A percentile compares a stretch with the other conserved stretches of the same genome.
Evolutionary conservation across 2,113 vertebrate species (phyloP).

Genomic region (Accipiter cooperii): DNA sequence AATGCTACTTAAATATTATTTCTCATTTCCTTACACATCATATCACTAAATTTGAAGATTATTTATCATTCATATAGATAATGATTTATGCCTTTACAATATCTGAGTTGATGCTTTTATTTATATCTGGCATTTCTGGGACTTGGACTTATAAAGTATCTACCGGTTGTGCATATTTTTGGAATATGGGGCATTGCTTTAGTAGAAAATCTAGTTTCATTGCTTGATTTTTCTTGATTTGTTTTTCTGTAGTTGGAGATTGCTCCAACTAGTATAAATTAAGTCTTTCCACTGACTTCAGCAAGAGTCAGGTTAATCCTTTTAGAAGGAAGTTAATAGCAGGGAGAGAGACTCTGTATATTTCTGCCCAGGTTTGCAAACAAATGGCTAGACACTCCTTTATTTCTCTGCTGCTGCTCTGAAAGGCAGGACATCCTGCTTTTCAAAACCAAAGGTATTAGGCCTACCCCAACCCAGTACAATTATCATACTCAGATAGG

Average conservation of each 20-base stretch:
- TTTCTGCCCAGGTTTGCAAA: conserved; percentile 10
- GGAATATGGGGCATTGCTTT: background rate
- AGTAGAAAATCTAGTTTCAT: background rate
- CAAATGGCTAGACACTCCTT: background rate
- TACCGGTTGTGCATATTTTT: background rate
- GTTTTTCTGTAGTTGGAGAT: background rate
- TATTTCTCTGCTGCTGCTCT: background rate
- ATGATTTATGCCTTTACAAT: background rate
- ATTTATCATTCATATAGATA: background rate
- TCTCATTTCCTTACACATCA: background rate
- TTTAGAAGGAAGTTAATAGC: background rate
- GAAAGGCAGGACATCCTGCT: conserved; percentile 29
- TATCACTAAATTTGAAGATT: background rate
- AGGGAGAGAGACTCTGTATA: background rate
- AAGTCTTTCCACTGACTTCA: background rate
- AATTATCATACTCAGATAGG: background rate
- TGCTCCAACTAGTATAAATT: background rate
- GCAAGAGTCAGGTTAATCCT: background rate
- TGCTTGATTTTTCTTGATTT: background rate
- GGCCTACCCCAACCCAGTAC: background rate
- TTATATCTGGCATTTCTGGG: background rate
- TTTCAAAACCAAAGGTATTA: background rate
- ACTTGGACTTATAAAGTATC: background rate
- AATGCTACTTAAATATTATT: background rate
- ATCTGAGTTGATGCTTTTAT: background rate